A percentile compares a stretch with the other conserved stretches of the same genome.
Conservation (phyloP, 2,797 vertebrate species). For the Carapus acus region DNA sequence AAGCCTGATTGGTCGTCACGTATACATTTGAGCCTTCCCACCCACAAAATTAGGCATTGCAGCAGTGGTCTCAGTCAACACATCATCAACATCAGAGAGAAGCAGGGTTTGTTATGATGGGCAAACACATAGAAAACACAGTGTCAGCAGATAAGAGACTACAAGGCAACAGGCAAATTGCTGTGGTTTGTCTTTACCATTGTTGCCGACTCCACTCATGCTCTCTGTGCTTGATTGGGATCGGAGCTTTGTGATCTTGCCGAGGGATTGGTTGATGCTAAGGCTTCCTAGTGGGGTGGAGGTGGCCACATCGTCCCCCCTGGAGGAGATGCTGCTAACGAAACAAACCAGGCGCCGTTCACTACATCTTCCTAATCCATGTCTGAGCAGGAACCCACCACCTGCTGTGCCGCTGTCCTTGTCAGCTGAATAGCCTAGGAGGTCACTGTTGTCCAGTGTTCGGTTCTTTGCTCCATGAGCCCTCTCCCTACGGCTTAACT, state of each 20-base stretch:
- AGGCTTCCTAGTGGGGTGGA: constrained; percentile 67
- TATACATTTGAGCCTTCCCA: too few relatives aligned
- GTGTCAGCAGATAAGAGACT: neutral
- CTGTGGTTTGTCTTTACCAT: constrained; percentile 35
- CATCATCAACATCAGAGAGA: too few relatives aligned
- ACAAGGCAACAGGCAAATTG: neutral
- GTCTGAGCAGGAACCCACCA: constrained; percentile 54
- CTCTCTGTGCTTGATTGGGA: constrained; percentile 83
- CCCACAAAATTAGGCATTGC: too few relatives aligned
- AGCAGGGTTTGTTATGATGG: neutral
- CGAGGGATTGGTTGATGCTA: constrained; percentile 56
- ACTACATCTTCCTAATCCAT: constrained; percentile 48
- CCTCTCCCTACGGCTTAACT: constrained; percentile 76
- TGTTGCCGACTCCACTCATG: constrained; percentile 68
- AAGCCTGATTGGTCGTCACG: too few relatives aligned
- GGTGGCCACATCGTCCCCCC: constrained; percentile 37
- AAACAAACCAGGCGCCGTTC: constrained; percentile 83
- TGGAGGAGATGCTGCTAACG: constrained; percentile 86
- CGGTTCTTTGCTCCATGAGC: constrained; percentile 80
- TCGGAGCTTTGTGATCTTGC: constrained; percentile 54
- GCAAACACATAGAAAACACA: too few relatives aligned
- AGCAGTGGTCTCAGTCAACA: too few relatives aligned
- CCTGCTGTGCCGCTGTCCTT: constrained; percentile 51
- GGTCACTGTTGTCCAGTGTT: constrained; percentile 90
- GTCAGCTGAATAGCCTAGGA: constrained; percentile 72